Percentiles rank a stretch among this genome's conserved stretches.
These are phyloP conservation scores for Auanema freiburgensis DNA, from an alignment of 2,888 invertebrate species.

Conservation along the genomic window DNA sequence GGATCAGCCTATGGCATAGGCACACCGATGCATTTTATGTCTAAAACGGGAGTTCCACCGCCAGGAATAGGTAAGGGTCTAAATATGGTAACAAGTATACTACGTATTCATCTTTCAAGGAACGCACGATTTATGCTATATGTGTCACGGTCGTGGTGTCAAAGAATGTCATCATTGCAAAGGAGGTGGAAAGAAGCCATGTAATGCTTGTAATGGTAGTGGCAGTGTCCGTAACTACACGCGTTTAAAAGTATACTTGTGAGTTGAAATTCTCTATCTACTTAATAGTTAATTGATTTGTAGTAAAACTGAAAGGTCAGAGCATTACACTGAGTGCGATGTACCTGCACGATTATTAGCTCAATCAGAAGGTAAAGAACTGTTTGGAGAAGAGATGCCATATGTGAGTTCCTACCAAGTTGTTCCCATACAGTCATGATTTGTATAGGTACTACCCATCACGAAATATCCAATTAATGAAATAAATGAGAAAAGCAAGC, in stretches of 20 bases:
- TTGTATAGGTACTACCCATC: constrained; percentile 59
- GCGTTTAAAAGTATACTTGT: constrained; percentile 62
- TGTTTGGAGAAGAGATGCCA: constrained; percentile 50
- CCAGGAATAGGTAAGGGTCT: constrained; percentile 62
- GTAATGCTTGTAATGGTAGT: constrained; percentile 57
- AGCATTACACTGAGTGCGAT: constrained; percentile 58
- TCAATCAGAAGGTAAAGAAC: constrained; percentile 42
- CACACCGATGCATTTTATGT: constrained; percentile 64
- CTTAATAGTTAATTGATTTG: constrained; percentile 20
- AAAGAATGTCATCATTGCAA: constrained; percentile 62
- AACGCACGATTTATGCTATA: constrained; percentile 61
- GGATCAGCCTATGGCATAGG: constrained; percentile 58
- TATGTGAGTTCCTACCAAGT: constrained; percentile 44
- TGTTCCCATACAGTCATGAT: background rate
- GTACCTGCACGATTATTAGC: constrained; percentile 55
- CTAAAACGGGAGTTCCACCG: constrained; percentile 63
- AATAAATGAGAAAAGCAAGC: constrained; percentile 59
- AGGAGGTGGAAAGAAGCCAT: constrained; percentile 63
- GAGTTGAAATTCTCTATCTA: constrained; percentile 21
- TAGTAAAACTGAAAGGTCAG: constrained; percentile 57
- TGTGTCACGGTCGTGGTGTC: constrained; percentile 61
- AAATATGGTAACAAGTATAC: constrained; percentile 2
- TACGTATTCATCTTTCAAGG: constrained; percentile 16
- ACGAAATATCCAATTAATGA: constrained; percentile 53
- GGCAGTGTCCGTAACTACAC: constrained; percentile 56